A percentile compares a stretch with the other conserved stretches of the same genome.
Conservation (phyloP, 1,140 invertebrate genomes). For the Pseudomyrmex flavicornis region DNA sequence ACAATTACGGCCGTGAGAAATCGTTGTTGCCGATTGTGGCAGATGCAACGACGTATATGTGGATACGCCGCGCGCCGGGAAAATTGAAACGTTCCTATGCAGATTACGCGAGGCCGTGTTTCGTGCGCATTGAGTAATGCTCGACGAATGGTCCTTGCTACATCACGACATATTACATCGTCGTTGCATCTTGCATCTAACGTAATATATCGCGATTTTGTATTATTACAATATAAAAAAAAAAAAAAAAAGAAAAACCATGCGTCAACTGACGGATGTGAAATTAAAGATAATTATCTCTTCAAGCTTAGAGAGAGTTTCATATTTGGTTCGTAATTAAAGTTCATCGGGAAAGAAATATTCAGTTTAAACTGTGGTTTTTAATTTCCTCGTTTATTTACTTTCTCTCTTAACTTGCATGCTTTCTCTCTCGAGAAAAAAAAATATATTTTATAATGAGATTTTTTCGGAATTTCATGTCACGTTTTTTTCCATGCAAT, state of each 20-base stretch:
- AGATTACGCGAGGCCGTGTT: constrained; percentile 35
- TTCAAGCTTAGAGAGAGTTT: neutral
- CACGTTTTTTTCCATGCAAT: too few relatives aligned
- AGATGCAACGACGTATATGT: constrained; percentile 35
- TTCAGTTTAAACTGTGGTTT: neutral
- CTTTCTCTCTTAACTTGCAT: too few relatives aligned
- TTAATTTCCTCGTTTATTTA: neutral
- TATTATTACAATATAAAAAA: neutral
- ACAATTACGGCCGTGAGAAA: constrained; percentile 56
- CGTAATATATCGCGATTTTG: neutral
- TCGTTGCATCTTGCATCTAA: neutral
- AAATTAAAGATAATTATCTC: neutral
- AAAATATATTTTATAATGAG: constrained; percentile 2
- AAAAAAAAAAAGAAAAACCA: neutral
- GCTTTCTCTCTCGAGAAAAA: neutral
- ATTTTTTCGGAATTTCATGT: neutral
- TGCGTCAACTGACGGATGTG: neutral
- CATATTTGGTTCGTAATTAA: neutral
- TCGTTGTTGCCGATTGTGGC: constrained; percentile 15
- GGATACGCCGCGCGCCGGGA: constrained; percentile 25
- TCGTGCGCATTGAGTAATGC: constrained; percentile 42
- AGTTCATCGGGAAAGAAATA: neutral
- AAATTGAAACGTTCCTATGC: constrained; percentile 60
- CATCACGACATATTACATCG: neutral
- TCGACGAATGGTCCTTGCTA: constrained; percentile 25